Evolutionary conservation across 2,113 vertebrate genomes (phyloP), one percentile per base, ranked within the genome.

Genomic region (Apaloderma vittatum): DNA sequence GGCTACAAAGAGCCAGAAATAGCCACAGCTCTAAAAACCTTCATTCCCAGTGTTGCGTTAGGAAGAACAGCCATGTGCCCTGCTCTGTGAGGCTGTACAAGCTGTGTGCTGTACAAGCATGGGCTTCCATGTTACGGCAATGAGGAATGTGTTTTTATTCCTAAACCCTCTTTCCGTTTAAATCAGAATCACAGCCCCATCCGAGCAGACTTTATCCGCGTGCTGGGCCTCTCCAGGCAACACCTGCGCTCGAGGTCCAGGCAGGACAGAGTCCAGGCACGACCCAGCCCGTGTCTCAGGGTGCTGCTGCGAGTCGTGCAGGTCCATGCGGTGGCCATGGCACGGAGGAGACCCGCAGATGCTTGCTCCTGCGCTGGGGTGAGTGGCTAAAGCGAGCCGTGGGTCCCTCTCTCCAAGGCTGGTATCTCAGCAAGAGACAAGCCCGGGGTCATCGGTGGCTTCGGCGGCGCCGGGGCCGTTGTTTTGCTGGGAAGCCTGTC

Each of bases 401-500:
- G 11, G 12, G 12, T 6, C 2, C 17, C 6, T 29, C 40, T 40
- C 45, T 27, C 15, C 8, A 52, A 43, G 68, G 54, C 45, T 46
- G 19, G 8, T 46, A 17, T 51, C 76, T 58, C 4, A 43, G 32
- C 37, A 5, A 18, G 37, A 27, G 17, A 21, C 12, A 18, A 32
- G 79, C 49, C 49, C 17, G 0, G 0, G 43, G 34, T 15, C 58
- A 10, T 51, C 30, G 45, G 48, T 18, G 55, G 40, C 66, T 62
- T 17, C 1, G 1, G n/a, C 66, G 43, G 3, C 8, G 1, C 5
- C 1, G 2, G 36, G 22, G 1, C 1, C 1, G 1, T 8, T 22
- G 29, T 66, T 46, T n/a, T 15, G 12, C 45, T 32, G 70, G n/a
- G 32, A 77, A 74, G 7, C n/a, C 40, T 27, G n/a, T 3, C 37